Conservation (phyloP, 2,113 vertebrate species). For the Phocoena sinus region DNA sequence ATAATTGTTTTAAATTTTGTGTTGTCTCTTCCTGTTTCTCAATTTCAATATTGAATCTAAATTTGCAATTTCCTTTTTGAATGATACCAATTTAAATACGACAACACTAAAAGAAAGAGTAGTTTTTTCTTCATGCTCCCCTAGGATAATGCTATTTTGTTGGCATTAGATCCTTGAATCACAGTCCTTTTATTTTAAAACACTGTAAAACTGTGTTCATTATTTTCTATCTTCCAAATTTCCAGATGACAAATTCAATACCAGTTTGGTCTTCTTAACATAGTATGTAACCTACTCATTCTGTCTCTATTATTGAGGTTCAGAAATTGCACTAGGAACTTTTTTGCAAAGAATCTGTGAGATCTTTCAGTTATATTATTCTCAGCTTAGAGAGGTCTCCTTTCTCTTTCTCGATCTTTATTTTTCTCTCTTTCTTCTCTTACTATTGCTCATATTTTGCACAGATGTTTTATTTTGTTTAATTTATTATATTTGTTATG, state of each 20-base stretch:
- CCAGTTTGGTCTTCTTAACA: neutral
- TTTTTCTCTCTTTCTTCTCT: neutral
- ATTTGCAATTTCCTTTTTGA: neutral
- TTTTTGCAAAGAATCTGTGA: neutral
- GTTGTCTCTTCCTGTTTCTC: neutral
- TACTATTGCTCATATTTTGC: neutral
- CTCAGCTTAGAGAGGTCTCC: neutral
- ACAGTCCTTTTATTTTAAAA: neutral
- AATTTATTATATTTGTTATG: neutral
- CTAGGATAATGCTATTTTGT: neutral
- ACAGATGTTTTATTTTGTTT: neutral
- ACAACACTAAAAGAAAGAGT: neutral
- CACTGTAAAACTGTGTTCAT: no score
- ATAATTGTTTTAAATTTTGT: neutral
- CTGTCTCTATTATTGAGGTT: neutral
- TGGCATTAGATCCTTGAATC: neutral
- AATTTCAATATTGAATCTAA: neutral
- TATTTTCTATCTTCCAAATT: neutral
- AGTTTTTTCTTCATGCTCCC: neutral
- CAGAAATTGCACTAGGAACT: neutral
- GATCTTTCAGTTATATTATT: neutral
- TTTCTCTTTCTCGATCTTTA: neutral
- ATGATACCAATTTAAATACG: neutral
- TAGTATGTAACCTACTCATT: neutral
- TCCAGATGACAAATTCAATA: neutral